Evolutionary conservation across 2,797 vertebrate genomes (phyloP), one percentile per base, ranked within the genome.

Genomic region (Notoglanidium macrostoma): DNA sequence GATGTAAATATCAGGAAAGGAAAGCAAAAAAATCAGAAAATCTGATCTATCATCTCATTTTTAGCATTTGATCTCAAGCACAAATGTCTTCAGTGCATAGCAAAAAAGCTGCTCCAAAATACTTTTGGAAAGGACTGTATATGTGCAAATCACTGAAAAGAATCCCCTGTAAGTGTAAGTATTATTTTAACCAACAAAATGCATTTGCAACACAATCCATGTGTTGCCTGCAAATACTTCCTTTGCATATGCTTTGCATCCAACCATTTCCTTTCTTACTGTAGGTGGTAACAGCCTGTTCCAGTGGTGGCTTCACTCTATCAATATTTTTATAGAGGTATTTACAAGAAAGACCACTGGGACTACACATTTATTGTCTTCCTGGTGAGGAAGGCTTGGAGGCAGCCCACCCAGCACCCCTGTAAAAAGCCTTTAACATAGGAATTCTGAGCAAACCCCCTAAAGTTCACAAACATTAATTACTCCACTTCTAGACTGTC

Each of bases 401-500:
- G 85, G 86, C 35, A 83, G 61, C 79, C 80, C 87, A 83, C 79
- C 79, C 51, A 85, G 49, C 26, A 35, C 78, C 68, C 70, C 70
- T 44, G n/a, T 67, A 65, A 90, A 70, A 89, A 91, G 10, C 26
- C 32, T 59, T 83, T 57, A 87, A 26, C 76, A 57, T 46, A 67
- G 35, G 68, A 87, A 88, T 89, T 89, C 40, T 21, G 26, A 67
- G 17, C 14, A 46, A 87, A 87, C 85, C 29, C n/a, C 6, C 44
- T 6, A 44, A 78, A 81, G 55, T 72, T 72, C 46, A 32, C 89
- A 92, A 86, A 93, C 92, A 93, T 94, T 94, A 95, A 95, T 95
- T 95, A 95, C 92, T 93, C 90, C 91, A 93, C 88, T 88, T 57
- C 90, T 92, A 90, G 91, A 94, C 93, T 93, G 92, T 92, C 94